Evolutionary conservation across 2,797 vertebrate species (phyloP).

Genomic region (Spinus pinus): DNA sequence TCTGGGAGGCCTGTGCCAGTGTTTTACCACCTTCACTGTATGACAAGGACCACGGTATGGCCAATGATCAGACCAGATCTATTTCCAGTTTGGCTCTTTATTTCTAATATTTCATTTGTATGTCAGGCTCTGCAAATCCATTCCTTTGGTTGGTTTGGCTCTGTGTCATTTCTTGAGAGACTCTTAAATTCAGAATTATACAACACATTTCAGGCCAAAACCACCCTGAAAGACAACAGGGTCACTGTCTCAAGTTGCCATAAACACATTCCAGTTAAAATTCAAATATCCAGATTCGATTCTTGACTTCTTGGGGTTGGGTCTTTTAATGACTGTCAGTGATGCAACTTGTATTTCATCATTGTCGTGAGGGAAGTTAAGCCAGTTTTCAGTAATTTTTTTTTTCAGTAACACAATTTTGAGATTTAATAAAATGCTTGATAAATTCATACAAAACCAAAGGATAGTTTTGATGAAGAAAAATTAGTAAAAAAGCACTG

Average conservation of each 20-base stretch:
- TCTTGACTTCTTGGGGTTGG: not conserved
- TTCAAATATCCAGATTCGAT: not conserved
- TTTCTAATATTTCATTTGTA: not conserved
- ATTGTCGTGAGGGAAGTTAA: not conserved
- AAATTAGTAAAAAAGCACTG: not conserved
- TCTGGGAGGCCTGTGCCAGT: not conserved
- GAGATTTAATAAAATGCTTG: not conserved
- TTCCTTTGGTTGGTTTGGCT: not conserved
- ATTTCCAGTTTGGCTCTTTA: not conserved
- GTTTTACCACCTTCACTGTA: not conserved
- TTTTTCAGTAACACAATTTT: not conserved
- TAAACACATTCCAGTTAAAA: not conserved
- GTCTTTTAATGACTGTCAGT: not conserved
- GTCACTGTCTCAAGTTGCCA: not conserved
- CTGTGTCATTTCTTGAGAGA: not conserved
- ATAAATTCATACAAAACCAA: not conserved
- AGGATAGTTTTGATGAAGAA: not conserved
- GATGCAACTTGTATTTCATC: not conserved
- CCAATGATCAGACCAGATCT: not conserved
- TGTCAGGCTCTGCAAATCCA: not conserved
- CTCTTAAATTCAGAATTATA: not conserved
- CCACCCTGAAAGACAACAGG: not conserved
- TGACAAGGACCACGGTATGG: fast-evolving
- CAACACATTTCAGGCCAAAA: not conserved
- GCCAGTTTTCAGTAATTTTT: not conserved